phyloP scores from a whole-genome alignment of 2,113 vertebrate species.

The Alligator mississippiensis region DNA sequence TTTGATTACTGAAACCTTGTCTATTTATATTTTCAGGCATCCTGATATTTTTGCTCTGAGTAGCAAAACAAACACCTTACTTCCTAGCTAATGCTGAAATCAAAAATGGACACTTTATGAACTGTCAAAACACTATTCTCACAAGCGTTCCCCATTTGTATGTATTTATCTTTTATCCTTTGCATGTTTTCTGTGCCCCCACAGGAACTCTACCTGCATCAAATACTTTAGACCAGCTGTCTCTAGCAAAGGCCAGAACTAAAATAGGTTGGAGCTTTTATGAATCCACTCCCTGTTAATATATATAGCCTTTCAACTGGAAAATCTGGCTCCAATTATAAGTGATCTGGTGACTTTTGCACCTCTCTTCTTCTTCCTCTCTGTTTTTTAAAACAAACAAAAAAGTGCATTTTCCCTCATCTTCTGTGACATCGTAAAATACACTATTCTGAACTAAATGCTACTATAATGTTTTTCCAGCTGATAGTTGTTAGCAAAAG shows the following conservation, averaged over 20 bases:
- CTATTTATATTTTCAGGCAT: constrained; percentile 6
- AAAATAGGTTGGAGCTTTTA: not conserved
- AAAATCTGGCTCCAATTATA: not conserved
- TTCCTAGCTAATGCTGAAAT: constrained; percentile 17
- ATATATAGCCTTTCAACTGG: not conserved
- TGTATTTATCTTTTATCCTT: constrained; percentile 21
- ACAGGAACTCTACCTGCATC: not conserved
- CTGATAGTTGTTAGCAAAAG: constrained; percentile 51
- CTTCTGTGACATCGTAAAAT: constrained; percentile 34
- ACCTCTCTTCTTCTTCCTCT: not conserved
- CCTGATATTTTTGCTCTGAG: not conserved
- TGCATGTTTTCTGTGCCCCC: not conserved
- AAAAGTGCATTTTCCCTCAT: not conserved
- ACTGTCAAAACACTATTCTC: constrained; percentile 25
- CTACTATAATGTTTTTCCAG: constrained; percentile 47
- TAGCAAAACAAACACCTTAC: constrained; percentile 14
- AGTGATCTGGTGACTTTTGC: not conserved
- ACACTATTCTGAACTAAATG: not conserved
- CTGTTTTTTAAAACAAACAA: not conserved
- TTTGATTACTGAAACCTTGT: not conserved
- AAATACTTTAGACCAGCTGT: not conserved
- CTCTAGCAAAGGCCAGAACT: constrained; percentile 6
- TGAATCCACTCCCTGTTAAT: not conserved
- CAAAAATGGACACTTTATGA: constrained; percentile 31
- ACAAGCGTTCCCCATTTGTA: constrained; percentile 36